phyloP scores from a whole-genome alignment of 2,888 invertebrate genomes.

The Halocaridina rubra region DNA sequence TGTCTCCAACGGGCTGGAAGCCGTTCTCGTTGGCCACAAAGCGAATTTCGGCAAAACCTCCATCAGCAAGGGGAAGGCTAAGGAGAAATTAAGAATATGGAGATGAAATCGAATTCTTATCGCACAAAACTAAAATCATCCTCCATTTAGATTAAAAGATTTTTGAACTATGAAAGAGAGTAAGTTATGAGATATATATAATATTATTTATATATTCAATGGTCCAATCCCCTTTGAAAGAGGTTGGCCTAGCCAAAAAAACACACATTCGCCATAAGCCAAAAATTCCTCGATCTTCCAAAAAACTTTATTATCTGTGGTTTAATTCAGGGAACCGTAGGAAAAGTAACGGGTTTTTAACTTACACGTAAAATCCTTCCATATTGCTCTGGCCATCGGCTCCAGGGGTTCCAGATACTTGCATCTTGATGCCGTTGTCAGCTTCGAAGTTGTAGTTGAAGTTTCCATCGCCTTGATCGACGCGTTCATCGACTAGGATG shows the following conservation, averaged over 20 bases:
- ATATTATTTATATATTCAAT: too few relatives aligned
- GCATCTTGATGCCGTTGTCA: slow-evolving; percentile 37
- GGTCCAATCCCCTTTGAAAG: too few relatives aligned
- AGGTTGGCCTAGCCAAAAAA: too few relatives aligned
- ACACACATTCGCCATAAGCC: too few relatives aligned
- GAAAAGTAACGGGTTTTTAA: neutral
- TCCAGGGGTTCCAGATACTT: slow-evolving; percentile 9
- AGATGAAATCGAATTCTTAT: too few relatives aligned
- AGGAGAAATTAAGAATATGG: neutral
- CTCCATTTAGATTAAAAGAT: too few relatives aligned
- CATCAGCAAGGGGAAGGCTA: slow-evolving; percentile 20
- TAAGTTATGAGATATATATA: too few relatives aligned
- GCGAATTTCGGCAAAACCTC: neutral
- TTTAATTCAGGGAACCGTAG: too few relatives aligned
- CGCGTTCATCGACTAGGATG: slow-evolving; percentile 19
- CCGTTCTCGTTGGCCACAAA: slow-evolving; percentile 37
- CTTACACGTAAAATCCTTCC: slow-evolving; percentile 29
- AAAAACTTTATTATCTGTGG: too few relatives aligned
- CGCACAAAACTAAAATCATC: too few relatives aligned
- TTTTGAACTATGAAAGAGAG: too few relatives aligned
- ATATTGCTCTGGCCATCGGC: slow-evolving; percentile 27
- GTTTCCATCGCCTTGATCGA: slow-evolving; percentile 18
- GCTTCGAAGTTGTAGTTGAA: slow-evolving; percentile 46
- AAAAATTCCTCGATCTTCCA: too few relatives aligned
- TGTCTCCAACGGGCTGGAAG: slow-evolving; percentile 31